Base-by-base conservation (phyloP, 2,888 invertebrate species). In the Heteromurus nitidus region DNA sequence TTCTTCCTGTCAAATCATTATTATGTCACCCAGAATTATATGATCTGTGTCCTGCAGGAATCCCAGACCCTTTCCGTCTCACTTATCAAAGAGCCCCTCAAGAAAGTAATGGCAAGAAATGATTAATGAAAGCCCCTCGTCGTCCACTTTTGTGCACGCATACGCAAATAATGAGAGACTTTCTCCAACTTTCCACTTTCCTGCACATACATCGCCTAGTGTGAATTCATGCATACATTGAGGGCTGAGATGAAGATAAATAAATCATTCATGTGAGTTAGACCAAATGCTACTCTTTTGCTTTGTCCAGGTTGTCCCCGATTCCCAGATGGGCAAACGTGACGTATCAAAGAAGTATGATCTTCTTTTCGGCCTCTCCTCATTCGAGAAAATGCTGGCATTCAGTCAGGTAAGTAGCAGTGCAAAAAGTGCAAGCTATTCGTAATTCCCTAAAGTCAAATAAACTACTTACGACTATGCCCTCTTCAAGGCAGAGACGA, bases 301-400 rank as follows among this genome's bases (percentile, higher is more conserved):
- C 5, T 74, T 62, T 74, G 50, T 50, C n/a, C 68, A 81, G 80
- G 69, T 81, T 69, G 69, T 69, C 47, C 44, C 74, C 30, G 80
- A 81, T 62, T 79, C 81, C 73, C 85, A 83, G 79, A 85, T 86
- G 86, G 85, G 85, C 26, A 86, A 86, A 68, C 79, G 86, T 67
- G 85, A 86, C 79, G 80, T 86, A 75, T 82, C 81, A 68, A 86
- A 84, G 73, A 86, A 86, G 80, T 86, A 86, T 79, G 86, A 86
- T 82, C 82, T 86, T 55, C 81, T 86, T 22, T 86, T 86, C 82
- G 86, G 86, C 70, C 83, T 86, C 80, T 86, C 86, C 58, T 85
- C 86, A 22, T 77, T 85, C 58, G 86, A 86, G 74, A 86, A 83
- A 82, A 80, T 86, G 81, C 84, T 83, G 26, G 83, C 85, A 36